phyloP scores from a whole-genome alignment of 2,113 vertebrate species.

The Scopus umbretta region DNA sequence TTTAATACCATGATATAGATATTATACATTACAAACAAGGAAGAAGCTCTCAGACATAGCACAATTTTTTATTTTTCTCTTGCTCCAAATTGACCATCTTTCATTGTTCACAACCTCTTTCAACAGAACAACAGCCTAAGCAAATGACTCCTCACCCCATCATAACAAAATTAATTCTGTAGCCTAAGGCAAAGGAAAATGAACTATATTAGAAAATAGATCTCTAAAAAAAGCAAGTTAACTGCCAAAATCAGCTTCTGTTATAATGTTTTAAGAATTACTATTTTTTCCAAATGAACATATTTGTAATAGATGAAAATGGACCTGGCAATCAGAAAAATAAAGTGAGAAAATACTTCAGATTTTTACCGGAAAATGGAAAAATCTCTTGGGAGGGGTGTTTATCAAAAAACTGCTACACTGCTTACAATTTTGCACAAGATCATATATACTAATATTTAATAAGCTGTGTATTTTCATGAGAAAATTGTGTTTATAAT shows the following conservation, averaged over 20 bases:
- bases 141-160: background rate
- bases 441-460: background rate
- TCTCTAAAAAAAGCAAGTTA: background rate
- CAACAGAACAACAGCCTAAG: background rate
- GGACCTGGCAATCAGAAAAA: background rate
- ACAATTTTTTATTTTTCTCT: background rate
- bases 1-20: background rate
- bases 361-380: background rate
- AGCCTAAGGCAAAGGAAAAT: background rate
- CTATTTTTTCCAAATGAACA: conserved; percentile 13
- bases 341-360: background rate
- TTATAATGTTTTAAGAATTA: background rate
- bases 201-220: background rate
- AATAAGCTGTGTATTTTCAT: background rate
- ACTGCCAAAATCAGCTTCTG: background rate
- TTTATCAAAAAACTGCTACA: background rate
- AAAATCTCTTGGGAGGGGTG: too few species aligned
- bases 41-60: background rate
- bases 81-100: background rate
- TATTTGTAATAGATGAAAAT: background rate
- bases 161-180: background rate
- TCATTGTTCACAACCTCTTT: background rate
- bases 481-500: background rate
- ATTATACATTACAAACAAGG: background rate
- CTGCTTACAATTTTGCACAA: background rate